Evolutionary conservation across 2,888 invertebrate species (phyloP).

Genomic region (Meandrusa payeni): DNA sequence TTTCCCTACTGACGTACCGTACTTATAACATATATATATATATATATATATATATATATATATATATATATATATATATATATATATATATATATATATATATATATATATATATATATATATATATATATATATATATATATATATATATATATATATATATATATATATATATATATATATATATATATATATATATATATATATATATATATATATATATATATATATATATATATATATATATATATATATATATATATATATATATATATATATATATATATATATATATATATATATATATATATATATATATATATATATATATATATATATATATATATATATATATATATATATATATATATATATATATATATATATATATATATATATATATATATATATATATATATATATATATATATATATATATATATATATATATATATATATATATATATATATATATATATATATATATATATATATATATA

Average conservation of each 20-base stretch:
- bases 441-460: conserved; percentile 5
- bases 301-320: conserved; percentile 5
- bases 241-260: too few relatives aligned
- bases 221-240: too few relatives aligned
- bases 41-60: too few relatives aligned
- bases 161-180: conserved; percentile 5
- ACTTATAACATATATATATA: too few relatives aligned
- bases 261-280: too few relatives aligned
- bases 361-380: conserved; percentile 1
- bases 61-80: too few relatives aligned
- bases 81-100: too few relatives aligned
- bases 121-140: conserved; percentile 1
- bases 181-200: conserved; percentile 5
- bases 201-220: conserved; percentile 1
- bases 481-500: too few relatives aligned
- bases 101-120: too few relatives aligned
- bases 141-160: conserved; percentile 5
- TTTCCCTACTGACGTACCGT: too few relatives aligned
- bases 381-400: not conserved
- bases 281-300: conserved; percentile 5
- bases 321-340: conserved; percentile 5
- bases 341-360: conserved; percentile 5
- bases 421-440: conserved; percentile 5
- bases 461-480: conserved; percentile 5
- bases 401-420: conserved; percentile 5